Evolutionary conservation across 1,140 invertebrate genomes (phyloP).

Genomic region (Homarus americanus): DNA sequence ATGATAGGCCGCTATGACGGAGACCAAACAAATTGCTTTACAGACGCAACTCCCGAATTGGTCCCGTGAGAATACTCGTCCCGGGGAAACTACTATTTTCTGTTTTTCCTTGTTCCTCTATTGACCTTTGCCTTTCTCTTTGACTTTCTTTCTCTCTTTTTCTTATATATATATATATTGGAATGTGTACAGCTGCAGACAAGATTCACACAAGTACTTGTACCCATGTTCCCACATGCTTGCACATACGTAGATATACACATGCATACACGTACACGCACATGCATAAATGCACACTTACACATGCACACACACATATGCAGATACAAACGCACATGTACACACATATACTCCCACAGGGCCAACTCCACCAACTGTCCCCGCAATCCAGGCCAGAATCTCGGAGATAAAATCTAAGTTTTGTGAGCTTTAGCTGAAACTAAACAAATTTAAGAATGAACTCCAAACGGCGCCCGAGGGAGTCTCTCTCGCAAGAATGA

Average conservation of each 20-base stretch:
- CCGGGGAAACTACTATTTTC: neutral
- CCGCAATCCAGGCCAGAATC: neutral
- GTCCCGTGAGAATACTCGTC: neutral
- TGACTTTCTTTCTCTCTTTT: neutral
- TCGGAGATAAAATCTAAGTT: conserved; percentile 4
- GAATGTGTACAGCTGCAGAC: too few species aligned
- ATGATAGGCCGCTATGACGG: neutral
- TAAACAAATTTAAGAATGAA: conserved; percentile 20
- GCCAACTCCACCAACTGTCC: neutral
- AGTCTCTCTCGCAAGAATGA: neutral
- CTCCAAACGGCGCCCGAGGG: neutral
- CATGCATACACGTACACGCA: neutral
- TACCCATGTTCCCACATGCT: neutral
- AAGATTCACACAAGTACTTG: neutral
- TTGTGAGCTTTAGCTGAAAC: neutral
- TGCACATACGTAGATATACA: neutral
- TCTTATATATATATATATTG: neutral
- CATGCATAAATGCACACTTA: neutral
- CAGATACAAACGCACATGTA: neutral
- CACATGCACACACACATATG: neutral
- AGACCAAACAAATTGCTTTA: conserved; percentile 6
- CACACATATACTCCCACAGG: neutral
- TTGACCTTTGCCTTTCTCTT: neutral
- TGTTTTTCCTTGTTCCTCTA: neutral
- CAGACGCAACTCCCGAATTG: neutral